Evolutionary conservation across 2,888 invertebrate genomes (phyloP).

Genomic region (Luperina testacea): DNA sequence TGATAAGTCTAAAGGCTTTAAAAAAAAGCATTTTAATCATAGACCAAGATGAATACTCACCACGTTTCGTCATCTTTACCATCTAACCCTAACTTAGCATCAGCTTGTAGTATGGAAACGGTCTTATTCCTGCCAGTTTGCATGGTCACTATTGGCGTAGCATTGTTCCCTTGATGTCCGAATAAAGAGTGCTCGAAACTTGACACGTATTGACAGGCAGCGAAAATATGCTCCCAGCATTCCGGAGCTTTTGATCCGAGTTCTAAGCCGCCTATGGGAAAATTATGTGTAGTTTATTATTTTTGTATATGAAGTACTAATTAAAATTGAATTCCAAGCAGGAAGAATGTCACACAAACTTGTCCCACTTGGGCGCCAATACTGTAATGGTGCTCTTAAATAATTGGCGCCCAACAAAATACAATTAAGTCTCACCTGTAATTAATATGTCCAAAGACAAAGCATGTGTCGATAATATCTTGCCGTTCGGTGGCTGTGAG

Average conservation of each 20-base stretch:
- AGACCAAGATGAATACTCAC: constrained; percentile 80
- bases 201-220: constrained; percentile 97
- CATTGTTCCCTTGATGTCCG: constrained; percentile 94
- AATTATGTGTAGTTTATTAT: neutral
- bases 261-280: constrained; percentile 93
- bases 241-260: constrained; percentile 97
- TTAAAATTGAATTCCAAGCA: neutral
- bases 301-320: neutral
- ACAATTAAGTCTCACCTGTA: constrained; percentile 78
- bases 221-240: constrained; percentile 99
- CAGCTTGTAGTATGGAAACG: constrained; percentile 91
- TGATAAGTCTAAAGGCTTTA: too few relatives aligned
- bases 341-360: neutral
- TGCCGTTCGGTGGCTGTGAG: constrained; percentile 93
- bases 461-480: constrained; percentile 96
- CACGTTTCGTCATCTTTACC: constrained; percentile 93
- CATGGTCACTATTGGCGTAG: constrained; percentile 91
- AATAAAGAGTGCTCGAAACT: constrained; percentile 97
- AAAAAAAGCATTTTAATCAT: neutral
- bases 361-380: neutral
- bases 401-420: neutral
- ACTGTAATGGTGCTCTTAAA: neutral
- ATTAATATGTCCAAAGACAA: constrained; percentile 97
- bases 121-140: constrained; percentile 91
- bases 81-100: constrained; percentile 88